A percentile compares a stretch with the other conserved stretches of the same genome.
These are phyloP conservation scores for Cylas formicarius DNA, from an alignment of 1,140 invertebrate species.

Conservation along the genomic window DNA sequence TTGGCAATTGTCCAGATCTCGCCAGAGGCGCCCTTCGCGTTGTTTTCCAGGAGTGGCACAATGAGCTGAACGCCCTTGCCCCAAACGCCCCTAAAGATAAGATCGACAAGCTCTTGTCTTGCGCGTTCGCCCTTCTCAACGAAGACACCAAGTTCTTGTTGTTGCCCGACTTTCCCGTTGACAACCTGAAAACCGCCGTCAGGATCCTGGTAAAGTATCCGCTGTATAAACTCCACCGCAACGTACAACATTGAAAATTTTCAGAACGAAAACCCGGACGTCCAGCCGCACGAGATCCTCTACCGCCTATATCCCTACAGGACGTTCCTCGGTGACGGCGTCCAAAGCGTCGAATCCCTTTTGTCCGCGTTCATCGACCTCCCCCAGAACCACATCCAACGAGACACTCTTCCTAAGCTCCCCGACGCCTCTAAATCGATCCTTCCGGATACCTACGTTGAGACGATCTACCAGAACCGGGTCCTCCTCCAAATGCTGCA, in stretches of 20 bases:
- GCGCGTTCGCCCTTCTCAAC: conserved; percentile 66
- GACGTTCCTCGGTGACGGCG: conserved; percentile 67
- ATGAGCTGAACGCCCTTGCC: conserved; percentile 46
- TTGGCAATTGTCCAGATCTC: no score
- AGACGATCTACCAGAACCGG: conserved; percentile 72
- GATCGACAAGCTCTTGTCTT: conserved; percentile 65
- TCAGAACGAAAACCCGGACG: conserved; percentile 60
- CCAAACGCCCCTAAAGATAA: conserved; percentile 51
- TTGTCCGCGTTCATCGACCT: conserved; percentile 23
- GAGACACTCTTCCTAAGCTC: neutral
- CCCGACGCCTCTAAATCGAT: neutral
- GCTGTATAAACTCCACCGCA: conserved; percentile 5
- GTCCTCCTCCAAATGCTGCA: conserved; percentile 72
- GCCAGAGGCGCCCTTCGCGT: no score
- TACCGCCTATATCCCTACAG: conserved; percentile 78
- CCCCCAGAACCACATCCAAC: neutral
- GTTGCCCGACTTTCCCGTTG: conserved; percentile 86
- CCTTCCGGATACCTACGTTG: conserved; percentile 46
- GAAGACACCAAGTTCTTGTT: conserved; percentile 59
- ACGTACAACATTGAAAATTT: conserved; percentile 29
- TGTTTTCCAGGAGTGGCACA: conserved; percentile 34
- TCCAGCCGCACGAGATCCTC: conserved; percentile 59
- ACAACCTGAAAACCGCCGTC: conserved; percentile 63
- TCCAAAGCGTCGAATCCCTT: conserved; percentile 31
- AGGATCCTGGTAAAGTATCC: conserved; percentile 62